These are phyloP conservation scores for Carabus problematicus DNA, from an alignment of 2,888 invertebrate species.

Conservation along the genomic window DNA sequence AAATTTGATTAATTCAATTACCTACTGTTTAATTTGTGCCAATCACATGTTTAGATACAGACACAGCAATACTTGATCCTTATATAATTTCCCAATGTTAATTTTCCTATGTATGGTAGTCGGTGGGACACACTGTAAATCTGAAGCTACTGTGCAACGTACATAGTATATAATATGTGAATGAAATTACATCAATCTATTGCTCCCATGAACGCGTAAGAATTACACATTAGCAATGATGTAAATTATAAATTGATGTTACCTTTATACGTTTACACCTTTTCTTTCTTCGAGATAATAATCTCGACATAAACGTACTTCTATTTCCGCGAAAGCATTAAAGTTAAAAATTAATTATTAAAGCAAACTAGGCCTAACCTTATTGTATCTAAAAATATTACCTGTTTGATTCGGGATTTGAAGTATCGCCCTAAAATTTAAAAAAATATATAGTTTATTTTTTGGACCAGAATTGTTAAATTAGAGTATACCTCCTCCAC, in stretches of 20 bases:
- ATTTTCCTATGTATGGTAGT: no score
- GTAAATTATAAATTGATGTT: constrained; percentile 34
- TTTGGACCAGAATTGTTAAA: constrained; percentile 17
- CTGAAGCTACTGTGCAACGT: no score
- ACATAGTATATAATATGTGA: no score
- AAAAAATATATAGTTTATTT: constrained; percentile 30
- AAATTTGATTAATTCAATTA: no score
- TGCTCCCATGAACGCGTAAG: no score
- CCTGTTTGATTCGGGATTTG: constrained; percentile 29
- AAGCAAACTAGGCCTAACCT: constrained; percentile 5
- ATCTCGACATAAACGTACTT: constrained; percentile 54
- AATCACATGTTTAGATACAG: no score
- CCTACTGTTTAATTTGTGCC: no score
- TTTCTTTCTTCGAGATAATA: constrained; percentile 53
- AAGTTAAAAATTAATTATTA: constrained; percentile 44
- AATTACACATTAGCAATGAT: no score
- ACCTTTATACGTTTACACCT: constrained; percentile 53
- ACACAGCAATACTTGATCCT: no score
- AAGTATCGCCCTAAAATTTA: constrained; percentile 16
- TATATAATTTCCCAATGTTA: no score
- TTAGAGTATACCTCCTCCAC: constrained; percentile 51
- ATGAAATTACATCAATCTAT: no score
- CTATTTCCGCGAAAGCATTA: constrained; percentile 50
- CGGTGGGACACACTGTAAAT: no score
- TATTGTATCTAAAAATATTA: constrained; percentile 5